A percentile compares a stretch with the other conserved stretches of the same genome.
Evolutionary conservation across 2,113 vertebrate genomes (phyloP).

Genomic region (Chelonoidis abingdonii): DNA sequence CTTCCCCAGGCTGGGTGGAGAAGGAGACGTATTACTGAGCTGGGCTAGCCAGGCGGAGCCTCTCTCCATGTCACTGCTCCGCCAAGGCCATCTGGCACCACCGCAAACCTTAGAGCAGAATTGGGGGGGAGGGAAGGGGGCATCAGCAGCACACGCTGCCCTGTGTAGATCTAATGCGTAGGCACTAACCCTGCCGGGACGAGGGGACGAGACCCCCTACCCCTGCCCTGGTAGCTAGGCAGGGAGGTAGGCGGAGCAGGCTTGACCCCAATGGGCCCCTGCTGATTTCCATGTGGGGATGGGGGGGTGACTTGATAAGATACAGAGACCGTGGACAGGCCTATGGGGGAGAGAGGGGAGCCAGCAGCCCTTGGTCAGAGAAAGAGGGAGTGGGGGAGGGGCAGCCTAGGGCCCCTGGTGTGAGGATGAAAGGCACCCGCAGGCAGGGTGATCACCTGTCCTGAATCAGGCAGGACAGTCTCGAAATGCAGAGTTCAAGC

Average conservation of each 20-base stretch:
- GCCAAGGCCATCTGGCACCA: background rate
- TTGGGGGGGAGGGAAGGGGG: background rate
- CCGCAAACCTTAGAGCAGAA: background rate
- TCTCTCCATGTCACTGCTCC: background rate
- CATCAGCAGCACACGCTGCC: background rate
- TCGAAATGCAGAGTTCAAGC: too few relatives aligned
- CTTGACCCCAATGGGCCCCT: background rate
- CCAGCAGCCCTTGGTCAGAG: background rate
- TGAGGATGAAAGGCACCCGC: too few relatives aligned
- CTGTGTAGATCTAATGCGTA: background rate
- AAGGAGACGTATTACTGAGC: slow-evolving; percentile 36
- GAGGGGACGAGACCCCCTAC: background rate
- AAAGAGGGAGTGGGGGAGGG: background rate
- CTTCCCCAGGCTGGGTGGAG: slow-evolving; percentile 31
- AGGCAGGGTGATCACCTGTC: too few relatives aligned
- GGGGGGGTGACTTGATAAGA: background rate
- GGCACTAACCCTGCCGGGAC: background rate
- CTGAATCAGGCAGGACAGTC: too few relatives aligned
- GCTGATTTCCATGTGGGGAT: background rate
- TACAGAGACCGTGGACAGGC: background rate
- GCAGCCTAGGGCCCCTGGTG: background rate
- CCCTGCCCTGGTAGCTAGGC: background rate
- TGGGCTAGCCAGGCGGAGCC: background rate
- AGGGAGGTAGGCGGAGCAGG: background rate
- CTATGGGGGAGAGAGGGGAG: background rate